Evolutionary conservation across 2,797 vertebrate species (phyloP), one percentile per base, ranked within the genome.

Genomic region (Microhierax caerulescens): DNA sequence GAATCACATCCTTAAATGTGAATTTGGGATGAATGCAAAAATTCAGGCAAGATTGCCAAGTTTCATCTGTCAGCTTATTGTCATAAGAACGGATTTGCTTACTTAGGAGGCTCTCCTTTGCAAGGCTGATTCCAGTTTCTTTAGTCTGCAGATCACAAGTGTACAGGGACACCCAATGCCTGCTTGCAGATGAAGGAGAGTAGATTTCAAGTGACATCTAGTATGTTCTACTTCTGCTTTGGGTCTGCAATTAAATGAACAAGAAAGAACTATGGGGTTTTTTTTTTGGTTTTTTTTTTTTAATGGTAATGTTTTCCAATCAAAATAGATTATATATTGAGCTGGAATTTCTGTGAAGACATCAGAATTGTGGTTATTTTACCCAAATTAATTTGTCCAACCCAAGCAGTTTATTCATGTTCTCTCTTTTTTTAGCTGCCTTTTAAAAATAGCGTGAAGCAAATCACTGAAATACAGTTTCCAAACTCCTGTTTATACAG

Each of bases 401-500:
- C 9, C 23, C 67, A 47, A 64, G 80, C 50, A 83, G 28, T 69
- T 83, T 56, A 34, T 57, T 74, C 61, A 14, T 5, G 22, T 50
- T 77, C 59, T 67, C 45, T 47, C 51, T 41, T 45, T 13, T 50
- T 30, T 64, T 39, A 84, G 85, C 77, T 74, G 80, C 92, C 51
- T 82, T 90, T 91, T 93, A 69, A 79, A 85, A 75, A 63, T 16
- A 78, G 85, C n/a, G 63, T 60, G 85, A 93, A 76, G 67, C 80
- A 84, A 93, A 94, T 81, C 83, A 77, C 77, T 64, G 88, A 51
- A 94, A 86, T 90, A 67, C 43, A 84, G 73, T 86, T 65, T 25
- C 70, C 90, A 74, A 92, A 88, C 88, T 21, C 57, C 67, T 95
- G 95, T 67, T 94, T 89, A 21, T 68, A 87, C 94, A 80, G 87